Evolutionary conservation across 2,888 invertebrate species (phyloP).

Genomic region (Brachyptera risi): DNA sequence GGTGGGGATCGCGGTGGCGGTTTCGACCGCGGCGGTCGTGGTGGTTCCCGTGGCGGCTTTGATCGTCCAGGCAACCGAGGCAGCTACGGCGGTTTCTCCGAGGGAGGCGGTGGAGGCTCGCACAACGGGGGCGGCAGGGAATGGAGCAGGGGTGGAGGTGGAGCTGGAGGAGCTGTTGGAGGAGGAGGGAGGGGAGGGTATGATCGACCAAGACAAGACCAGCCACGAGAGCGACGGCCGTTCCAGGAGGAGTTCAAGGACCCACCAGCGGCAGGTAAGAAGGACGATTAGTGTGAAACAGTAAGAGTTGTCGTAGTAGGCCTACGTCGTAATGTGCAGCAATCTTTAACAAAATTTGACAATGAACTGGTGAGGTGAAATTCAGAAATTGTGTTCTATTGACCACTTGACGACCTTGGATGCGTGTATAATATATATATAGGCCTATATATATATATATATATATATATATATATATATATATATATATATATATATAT

Average conservation of each 20-base stretch:
- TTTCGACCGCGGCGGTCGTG: constrained; percentile 40
- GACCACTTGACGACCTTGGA: too few species aligned
- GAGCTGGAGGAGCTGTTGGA: constrained; percentile 39
- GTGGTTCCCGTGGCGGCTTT: constrained; percentile 28
- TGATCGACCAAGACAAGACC: constrained; percentile 31
- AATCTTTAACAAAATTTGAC: too few species aligned
- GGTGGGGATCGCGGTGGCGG: constrained; percentile 48
- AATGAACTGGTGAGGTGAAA: too few species aligned
- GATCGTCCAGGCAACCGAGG: constrained; percentile 35
- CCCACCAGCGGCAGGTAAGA: constrained; percentile 46
- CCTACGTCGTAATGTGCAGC: too few species aligned
- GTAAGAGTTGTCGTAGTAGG: too few species aligned
- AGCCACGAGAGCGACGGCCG: constrained; percentile 39
- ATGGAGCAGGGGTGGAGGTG: constrained; percentile 40
- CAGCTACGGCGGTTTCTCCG: constrained; percentile 37
- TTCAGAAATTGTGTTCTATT: too few species aligned
- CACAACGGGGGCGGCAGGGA: constrained; percentile 40
- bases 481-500: too few species aligned
- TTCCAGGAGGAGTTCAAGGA: constrained; percentile 45
- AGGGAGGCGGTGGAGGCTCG: constrained; percentile 35
- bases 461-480: too few species aligned
- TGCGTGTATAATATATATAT: too few species aligned
- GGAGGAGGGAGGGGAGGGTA: constrained; percentile 36
- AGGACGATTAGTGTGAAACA: too few species aligned
- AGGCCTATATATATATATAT: too few species aligned